A percentile compares a stretch with the other conserved stretches of the same genome.
These are phyloP conservation scores for Botrylloides violaceus DNA, from an alignment of 23 tunicate genomes.

Conservation along the genomic window DNA sequence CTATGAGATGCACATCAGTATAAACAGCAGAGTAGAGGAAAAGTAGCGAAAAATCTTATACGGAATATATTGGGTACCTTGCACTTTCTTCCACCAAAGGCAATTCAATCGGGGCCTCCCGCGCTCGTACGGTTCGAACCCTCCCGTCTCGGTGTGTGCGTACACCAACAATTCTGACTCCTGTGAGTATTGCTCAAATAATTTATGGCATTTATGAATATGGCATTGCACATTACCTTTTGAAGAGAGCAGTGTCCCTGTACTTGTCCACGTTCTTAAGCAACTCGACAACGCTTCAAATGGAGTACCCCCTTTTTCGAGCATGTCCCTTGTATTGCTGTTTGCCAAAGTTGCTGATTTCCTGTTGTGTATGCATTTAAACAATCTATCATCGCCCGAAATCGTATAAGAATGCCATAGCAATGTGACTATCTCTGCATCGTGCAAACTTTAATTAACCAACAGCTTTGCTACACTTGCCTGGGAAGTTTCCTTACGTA, in stretches of 20 bases:
- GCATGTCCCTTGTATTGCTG: not conserved
- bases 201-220: not conserved
- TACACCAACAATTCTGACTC: conserved; percentile 45
- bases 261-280: conserved; percentile 34
- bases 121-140: conserved; percentile 28
- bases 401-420: too few relatives aligned
- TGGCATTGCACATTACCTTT: conserved; percentile 24
- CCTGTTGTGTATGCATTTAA: conserved; percentile 8
- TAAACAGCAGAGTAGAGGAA: too few relatives aligned
- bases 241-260: conserved; percentile 21
- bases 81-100: conserved; percentile 36
- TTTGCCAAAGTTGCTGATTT: conserved; percentile 4
- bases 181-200: too few relatives aligned
- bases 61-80: too few relatives aligned
- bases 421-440: too few relatives aligned
- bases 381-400: too few relatives aligned
- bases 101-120: conserved; percentile 45
- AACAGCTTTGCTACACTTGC: conserved; percentile 11
- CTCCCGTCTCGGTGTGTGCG: conserved; percentile 22
- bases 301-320: conserved; percentile 4
- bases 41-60: too few relatives aligned
- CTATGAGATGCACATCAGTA: too few relatives aligned
- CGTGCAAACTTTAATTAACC: too few relatives aligned
- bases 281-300: conserved; percentile 22
- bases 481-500: conserved; percentile 50